phyloP scores from a whole-genome alignment of 2,797 vertebrate species.

The Tauraco hartlaubi region DNA sequence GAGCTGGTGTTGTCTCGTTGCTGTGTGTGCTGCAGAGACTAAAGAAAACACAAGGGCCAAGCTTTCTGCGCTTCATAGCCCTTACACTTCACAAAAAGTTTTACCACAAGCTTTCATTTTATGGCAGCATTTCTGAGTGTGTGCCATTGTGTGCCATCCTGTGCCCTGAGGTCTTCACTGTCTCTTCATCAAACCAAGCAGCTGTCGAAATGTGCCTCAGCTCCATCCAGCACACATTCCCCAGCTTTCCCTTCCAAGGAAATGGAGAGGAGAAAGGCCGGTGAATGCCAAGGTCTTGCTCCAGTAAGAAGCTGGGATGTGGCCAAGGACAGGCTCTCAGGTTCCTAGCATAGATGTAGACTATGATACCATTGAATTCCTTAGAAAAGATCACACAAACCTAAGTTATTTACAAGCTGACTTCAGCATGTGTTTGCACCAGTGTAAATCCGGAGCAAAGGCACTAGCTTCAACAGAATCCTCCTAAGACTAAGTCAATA shows the following conservation, averaged over 20 bases:
- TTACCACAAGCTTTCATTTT: conserved; percentile 12
- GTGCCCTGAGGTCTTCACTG: conserved; percentile 50
- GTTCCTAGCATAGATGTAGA: neutral
- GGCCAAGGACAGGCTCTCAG: conserved; percentile 30
- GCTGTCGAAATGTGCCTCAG: conserved; percentile 45
- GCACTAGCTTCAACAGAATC: neutral
- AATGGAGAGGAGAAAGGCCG: neutral
- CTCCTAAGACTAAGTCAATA: neutral
- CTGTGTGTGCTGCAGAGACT: neutral
- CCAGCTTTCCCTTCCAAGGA: conserved; percentile 36
- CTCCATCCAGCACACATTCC: conserved; percentile 43
- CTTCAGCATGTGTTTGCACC: neutral
- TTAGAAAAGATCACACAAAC: neutral
- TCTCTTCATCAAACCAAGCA: conserved; percentile 60
- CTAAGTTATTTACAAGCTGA: neutral
- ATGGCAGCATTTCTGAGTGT: neutral
- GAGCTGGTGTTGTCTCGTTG: neutral
- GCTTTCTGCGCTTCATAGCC: neutral
- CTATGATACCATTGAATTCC: neutral
- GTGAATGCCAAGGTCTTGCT: conserved; percentile 55
- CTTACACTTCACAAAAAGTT: neutral
- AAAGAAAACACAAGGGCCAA: neutral
- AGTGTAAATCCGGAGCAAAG: neutral
- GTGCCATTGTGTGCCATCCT: conserved; percentile 16
- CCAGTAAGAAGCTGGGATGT: conserved; percentile 45